Base-by-base conservation (phyloP, 2,888 invertebrate species). In the Cryptocheilus praepositus region DNA sequence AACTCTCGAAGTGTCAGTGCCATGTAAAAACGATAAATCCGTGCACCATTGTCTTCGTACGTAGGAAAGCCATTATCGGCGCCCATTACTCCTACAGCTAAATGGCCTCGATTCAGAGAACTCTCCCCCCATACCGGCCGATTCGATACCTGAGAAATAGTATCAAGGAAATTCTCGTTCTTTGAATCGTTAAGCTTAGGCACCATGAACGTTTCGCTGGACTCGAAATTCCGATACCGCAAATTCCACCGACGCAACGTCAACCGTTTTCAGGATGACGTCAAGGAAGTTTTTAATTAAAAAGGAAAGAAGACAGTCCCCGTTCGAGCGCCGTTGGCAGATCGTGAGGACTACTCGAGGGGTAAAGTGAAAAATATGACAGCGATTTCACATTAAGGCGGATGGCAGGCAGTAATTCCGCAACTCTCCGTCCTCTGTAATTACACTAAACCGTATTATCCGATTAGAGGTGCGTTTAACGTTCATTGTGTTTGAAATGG, bases 1-100 rank as follows among this genome's bases (percentile, higher is more conserved):
- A 64, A 71, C 71, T 71, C 68, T 45, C 44, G 51, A 62, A 68
- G 64, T 69, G 79, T 76, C 74, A 72, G 75, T 69, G 71, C 56
- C 71, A 76, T 64, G 71, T 64, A 76, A 77, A 76, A 79, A 81
- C 81, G 74, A 79, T 81, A 81, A 82, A 82, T 80, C 73, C 58
- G 19, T 49, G 67, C 57, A 57, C 61, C 70, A 73, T 71, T 74
- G 76, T 77, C 72, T 74, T 70, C 64, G 71, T 64, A 68, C 66
- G 72, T 62, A 70, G 75, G 56, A 77, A 70, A 70, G 70, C 78
- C 75, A 77, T 77, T 77, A 77, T 77, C 78, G 72, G 67, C 22
- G 56, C 49, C 70, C 78, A 72, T 77, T 77, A 78, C 70, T 77
- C 74, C 65, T 56, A 56, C 63, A 59, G 68, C 68, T 77, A 77